A percentile compares a stretch with the other conserved stretches of the same genome.
Conservation (phyloP, 2,797 vertebrate species). For the Sebastes hubbsi region DNA sequence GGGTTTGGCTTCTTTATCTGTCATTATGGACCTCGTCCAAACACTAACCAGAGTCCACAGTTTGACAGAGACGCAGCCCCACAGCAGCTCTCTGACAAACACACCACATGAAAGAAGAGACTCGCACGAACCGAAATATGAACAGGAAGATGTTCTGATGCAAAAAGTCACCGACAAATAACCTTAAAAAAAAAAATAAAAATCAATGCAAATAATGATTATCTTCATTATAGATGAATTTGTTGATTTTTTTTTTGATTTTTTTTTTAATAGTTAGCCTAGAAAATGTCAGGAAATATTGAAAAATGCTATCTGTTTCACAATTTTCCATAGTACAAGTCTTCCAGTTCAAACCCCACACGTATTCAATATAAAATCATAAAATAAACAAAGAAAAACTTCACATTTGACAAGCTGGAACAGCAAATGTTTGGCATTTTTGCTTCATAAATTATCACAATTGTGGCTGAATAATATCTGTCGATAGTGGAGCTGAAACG, state of each 20-base stretch:
- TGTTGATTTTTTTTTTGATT: neutral
- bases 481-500: neutral
- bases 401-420: neutral
- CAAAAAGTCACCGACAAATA: neutral
- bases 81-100: slow-evolving; percentile 11
- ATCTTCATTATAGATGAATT: neutral
- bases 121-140: neutral
- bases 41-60: slow-evolving; percentile 67
- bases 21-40: slow-evolving; percentile 65
- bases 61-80: slow-evolving; percentile 38
- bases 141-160: neutral
- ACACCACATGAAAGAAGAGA: slow-evolving; percentile 41
- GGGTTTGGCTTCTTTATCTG: slow-evolving; percentile 61
- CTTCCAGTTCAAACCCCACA: neutral
- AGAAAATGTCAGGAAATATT: neutral
- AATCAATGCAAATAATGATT: neutral
- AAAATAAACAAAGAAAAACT: neutral
- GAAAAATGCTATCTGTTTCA: neutral
- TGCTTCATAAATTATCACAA: neutral
- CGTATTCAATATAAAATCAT: neutral
- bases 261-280: neutral
- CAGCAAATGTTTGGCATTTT: neutral
- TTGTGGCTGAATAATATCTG: neutral
- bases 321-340: neutral
- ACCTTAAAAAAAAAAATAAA: neutral